phyloP scores from a whole-genome alignment of 2,888 invertebrate genomes.

The Meiosimyza platycephala region DNA sequence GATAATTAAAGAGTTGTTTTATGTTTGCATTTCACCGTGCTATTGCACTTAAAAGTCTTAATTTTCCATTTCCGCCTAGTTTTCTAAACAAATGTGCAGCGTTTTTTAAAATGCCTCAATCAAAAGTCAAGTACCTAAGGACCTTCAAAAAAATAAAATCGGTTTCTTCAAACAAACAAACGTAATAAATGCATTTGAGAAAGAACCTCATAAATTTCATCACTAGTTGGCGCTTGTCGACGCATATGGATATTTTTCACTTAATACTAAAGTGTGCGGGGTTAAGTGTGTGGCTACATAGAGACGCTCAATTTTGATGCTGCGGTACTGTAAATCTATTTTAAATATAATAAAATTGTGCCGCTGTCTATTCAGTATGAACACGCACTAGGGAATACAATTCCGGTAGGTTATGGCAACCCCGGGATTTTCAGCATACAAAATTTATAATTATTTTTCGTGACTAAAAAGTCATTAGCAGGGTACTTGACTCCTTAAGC shows the following conservation, averaged over 20 bases:
- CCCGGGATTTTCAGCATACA: too few species aligned
- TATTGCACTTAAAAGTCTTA: too few species aligned
- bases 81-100: too few species aligned
- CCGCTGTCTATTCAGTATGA: slow-evolving; percentile 42
- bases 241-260: slow-evolving; percentile 34
- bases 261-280: slow-evolving; percentile 29
- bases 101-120: neutral
- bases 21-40: too few species aligned
- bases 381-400: neutral
- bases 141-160: neutral
- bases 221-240: slow-evolving; percentile 14
- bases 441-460: too few species aligned
- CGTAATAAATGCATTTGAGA: neutral
- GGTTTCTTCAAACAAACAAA: neutral
- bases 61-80: too few species aligned
- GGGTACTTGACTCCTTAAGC: too few species aligned
- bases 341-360: slow-evolving; percentile 58
- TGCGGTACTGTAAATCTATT: slow-evolving; percentile 22
- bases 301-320: slow-evolving; percentile 23
- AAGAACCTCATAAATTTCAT: slow-evolving; percentile 12
- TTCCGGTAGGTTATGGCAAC: too few species aligned
- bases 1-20: too few species aligned
- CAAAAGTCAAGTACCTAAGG: slow-evolving; percentile 4
- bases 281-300: neutral
- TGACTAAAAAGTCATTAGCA: too few species aligned